Evolutionary conservation across 2,113 vertebrate species (phyloP).

Genomic region (Chionis minor): DNA sequence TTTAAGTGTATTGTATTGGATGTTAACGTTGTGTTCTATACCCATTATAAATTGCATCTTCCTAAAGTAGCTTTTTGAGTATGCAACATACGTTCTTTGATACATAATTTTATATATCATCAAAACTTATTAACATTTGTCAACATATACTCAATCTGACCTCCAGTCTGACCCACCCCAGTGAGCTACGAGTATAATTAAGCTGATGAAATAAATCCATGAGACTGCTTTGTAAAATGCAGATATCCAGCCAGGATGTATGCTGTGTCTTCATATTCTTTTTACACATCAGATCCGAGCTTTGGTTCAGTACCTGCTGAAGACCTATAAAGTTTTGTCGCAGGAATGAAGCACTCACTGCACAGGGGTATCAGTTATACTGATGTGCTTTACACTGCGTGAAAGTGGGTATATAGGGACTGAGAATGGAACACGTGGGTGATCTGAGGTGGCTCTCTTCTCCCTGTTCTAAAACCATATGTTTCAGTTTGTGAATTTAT

Average conservation of each 20-base stretch:
- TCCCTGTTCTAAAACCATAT: not conserved
- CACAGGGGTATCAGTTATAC: not conserved
- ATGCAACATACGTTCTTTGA: not conserved
- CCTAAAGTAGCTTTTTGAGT: not conserved
- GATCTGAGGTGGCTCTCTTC: not conserved
- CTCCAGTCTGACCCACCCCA: not conserved
- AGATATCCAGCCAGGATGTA: not conserved
- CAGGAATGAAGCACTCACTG: not conserved
- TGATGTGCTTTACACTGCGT: not conserved
- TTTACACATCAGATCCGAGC: not conserved
- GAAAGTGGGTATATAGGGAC: too few relatives aligned
- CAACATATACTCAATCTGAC: not conserved
- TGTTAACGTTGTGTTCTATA: not conserved
- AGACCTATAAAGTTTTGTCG: not conserved
- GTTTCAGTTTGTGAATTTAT: not conserved
- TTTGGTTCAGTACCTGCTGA: not conserved
- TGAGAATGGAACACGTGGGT: not conserved
- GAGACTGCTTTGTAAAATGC: not conserved
- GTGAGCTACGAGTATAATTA: not conserved
- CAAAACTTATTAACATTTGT: not conserved
- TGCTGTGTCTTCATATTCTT: not conserved
- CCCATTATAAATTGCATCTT: not conserved
- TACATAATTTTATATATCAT: not conserved
- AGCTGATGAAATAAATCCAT: not conserved
- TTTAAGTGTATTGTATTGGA: not conserved